These are phyloP conservation scores for Dinomys branickii DNA, from an alignment of 2,113 vertebrate species.

Conservation along the genomic window DNA sequence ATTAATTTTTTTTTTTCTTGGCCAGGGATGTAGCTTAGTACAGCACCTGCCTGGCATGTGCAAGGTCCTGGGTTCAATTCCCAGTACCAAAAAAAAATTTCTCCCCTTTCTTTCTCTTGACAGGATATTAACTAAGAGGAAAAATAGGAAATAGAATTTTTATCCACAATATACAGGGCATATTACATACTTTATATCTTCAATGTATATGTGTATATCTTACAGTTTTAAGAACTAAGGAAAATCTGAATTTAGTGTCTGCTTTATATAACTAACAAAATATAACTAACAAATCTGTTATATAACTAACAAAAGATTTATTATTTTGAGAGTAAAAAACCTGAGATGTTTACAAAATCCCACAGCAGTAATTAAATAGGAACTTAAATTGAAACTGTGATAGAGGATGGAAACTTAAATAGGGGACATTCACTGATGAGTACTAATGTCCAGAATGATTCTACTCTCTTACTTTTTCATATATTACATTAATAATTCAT, in stretches of 20 bases:
- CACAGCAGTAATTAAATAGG: not conserved
- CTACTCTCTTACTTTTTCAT: not conserved
- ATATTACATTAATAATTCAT: slow-evolving; percentile 65
- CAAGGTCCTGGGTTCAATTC: no score
- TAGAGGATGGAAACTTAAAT: not conserved
- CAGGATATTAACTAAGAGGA: slow-evolving; percentile 12
- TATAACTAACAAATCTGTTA: not conserved
- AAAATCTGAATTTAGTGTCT: not conserved
- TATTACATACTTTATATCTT: not conserved
- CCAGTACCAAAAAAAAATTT: not conserved
- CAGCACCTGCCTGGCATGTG: no score
- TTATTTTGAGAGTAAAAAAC: not conserved
- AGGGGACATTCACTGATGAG: not conserved
- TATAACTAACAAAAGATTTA: not conserved
- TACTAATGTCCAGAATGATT: not conserved
- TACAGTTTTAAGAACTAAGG: not conserved
- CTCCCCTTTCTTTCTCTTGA: not conserved
- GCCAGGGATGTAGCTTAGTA: no score
- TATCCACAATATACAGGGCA: not conserved
- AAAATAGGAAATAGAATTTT: not conserved
- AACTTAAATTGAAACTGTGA: not conserved
- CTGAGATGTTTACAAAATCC: not conserved
- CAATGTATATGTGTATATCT: not conserved
- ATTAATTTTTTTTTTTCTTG: no score
- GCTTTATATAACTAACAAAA: not conserved